These are phyloP conservation scores for Petromus typicus DNA, from an alignment of 2,113 vertebrate species.

Conservation along the genomic window DNA sequence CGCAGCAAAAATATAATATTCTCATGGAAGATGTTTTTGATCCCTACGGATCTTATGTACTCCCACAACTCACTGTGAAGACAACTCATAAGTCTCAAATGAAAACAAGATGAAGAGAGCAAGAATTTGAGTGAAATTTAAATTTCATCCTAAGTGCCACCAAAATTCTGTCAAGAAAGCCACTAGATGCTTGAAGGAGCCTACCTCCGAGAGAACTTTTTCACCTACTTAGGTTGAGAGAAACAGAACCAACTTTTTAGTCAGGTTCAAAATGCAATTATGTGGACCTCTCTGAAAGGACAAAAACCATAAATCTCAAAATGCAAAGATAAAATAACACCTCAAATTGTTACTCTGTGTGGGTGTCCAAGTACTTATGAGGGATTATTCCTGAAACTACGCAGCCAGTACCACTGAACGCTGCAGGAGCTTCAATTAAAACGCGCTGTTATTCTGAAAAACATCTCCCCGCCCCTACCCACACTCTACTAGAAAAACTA, in stretches of 20 bases:
- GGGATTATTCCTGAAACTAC: background rate
- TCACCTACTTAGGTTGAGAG: no score
- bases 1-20: background rate
- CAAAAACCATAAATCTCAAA: background rate
- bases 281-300: no score
- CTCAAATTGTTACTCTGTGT: background rate
- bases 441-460: background rate
- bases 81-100: background rate
- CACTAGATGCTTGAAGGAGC: background rate
- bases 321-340: background rate
- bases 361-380: background rate
- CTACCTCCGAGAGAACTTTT: background rate
- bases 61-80: no score
- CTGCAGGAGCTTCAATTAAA: background rate
- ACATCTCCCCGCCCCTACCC: background rate
- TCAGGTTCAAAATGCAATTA: background rate
- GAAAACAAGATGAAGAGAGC: background rate
- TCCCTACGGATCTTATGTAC: background rate
- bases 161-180: conserved; percentile 1
- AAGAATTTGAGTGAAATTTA: background rate
- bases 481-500: conserved; percentile 44
- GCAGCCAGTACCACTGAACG: background rate
- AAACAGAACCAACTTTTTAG: background rate
- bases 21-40: background rate
- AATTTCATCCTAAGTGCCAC: background rate